phyloP scores from a whole-genome alignment of 2,888 invertebrate genomes.

The Lobophora halterata region DNA sequence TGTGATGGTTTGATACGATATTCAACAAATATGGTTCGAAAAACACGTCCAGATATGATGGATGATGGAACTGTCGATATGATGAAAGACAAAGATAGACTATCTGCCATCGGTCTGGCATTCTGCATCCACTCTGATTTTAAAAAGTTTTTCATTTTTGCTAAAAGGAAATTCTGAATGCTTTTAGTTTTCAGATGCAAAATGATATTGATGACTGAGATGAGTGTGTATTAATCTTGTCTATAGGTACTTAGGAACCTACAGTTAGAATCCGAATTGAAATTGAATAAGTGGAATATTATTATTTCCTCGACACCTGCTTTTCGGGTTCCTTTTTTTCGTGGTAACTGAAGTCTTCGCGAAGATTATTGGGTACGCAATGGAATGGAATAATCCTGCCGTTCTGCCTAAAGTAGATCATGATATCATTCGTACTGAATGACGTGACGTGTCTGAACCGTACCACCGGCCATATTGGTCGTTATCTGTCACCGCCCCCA shows the following conservation, averaged over 20 bases:
- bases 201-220: constrained; percentile 9
- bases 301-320: no score
- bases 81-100: constrained; percentile 65
- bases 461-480: constrained; percentile 70
- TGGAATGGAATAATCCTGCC: constrained; percentile 33
- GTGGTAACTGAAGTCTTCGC: constrained; percentile 3
- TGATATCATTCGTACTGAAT: constrained; percentile 58
- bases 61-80: constrained; percentile 66
- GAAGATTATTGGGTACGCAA: constrained; percentile 11
- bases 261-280: no score
- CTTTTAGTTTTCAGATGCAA: constrained; percentile 19
- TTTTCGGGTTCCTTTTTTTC: no score
- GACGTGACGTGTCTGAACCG: no score
- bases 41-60: constrained; percentile 76
- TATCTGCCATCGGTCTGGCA: constrained; percentile 44
- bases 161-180: constrained; percentile 21
- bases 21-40: constrained; percentile 69
- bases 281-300: no score
- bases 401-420: constrained; percentile 30
- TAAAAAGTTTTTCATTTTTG: constrained; percentile 21
- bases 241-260: no score
- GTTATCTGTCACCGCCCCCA: constrained; percentile 77
- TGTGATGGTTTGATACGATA: constrained; percentile 66
- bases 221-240: not conserved
- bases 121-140: constrained; percentile 25